Evolutionary conservation across 2,797 vertebrate species (phyloP).

Genomic region (Antrozous pallidus): DNA sequence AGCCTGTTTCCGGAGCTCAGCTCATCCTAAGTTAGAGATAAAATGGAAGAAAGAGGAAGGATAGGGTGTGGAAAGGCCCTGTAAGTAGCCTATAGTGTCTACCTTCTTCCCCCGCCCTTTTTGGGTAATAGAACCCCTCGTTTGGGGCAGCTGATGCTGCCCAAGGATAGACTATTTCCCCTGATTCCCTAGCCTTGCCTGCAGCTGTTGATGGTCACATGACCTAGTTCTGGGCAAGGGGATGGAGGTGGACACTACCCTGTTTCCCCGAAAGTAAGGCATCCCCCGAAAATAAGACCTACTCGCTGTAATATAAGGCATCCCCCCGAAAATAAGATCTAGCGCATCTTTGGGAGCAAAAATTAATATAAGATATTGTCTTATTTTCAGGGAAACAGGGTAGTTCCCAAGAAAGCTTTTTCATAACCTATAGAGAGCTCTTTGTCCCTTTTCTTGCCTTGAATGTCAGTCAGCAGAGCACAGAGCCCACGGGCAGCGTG

Average conservation of each 20-base stretch:
- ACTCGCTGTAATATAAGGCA: too few relatives aligned
- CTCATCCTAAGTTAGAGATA: background rate
- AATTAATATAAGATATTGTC: too few relatives aligned
- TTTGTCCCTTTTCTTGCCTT: background rate
- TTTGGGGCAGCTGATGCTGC: background rate
- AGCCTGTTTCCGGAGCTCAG: background rate
- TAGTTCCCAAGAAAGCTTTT: background rate
- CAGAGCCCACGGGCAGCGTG: background rate
- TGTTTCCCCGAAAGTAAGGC: too few relatives aligned
- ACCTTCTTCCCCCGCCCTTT: accelerated
- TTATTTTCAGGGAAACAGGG: too few relatives aligned
- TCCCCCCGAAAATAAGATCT: too few relatives aligned
- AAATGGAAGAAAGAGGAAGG: background rate
- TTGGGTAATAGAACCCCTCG: background rate
- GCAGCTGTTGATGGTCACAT: background rate
- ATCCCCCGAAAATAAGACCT: too few relatives aligned
- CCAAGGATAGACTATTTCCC: background rate
- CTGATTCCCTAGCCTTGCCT: background rate
- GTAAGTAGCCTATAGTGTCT: too few relatives aligned
- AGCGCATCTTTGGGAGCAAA: too few relatives aligned
- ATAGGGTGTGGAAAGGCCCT: background rate
- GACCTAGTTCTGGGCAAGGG: background rate
- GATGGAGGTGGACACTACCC: background rate
- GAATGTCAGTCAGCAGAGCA: background rate
- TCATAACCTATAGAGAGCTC: background rate